Base-by-base conservation (phyloP, 2,113 vertebrate genomes). In the Amphiprion ocellaris region DNA sequence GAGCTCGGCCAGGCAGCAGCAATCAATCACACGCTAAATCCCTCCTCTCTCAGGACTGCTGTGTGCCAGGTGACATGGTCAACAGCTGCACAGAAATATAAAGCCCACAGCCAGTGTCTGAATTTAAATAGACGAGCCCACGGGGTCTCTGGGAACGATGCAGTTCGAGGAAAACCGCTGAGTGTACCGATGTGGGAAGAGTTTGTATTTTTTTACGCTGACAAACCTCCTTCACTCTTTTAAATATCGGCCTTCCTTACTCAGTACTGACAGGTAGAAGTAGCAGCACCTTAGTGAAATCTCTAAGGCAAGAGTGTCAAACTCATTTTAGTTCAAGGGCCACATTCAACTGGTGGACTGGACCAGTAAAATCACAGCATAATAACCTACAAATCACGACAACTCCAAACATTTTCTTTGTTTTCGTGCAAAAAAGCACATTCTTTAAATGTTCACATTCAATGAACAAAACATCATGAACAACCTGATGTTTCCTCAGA, bases 21-120 rank as follows among this genome's bases (percentile, higher is more conserved):
- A 77, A 93, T 94, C 92, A 87, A 92, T 94, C 92, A 90, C 85
- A 21, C 49, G 64, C 60, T 83, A 90, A 92, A 87, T 84, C 76
- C 73, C 69, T 83, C 66, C 73, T 87, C 89, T 88, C 91, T 58
- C 66, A 71, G 85, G 82, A 85, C 79, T 26, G 63, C 74, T 0
- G 59, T 30, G 68, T 83, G 69, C 82, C 86, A 90, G 90, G 82
- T 92, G 80, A 89, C 82, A 75, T 76, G 85, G 66, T 87, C 91
- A 87, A 81, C 85, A 86, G 64, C 81, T 79, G 79, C 81, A 77
- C 61, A 71, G 80, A 79, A 83, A 85, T 81, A 71, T 67, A 74
- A 69, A 39, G 72, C 68, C 81, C 71, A 19, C 65, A 79, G 72
- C 26, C 16, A 21, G 24, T 56, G 64, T 78, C 63, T 68, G 33